Evolutionary conservation across 1,140 invertebrate genomes (phyloP).

Genomic region (Papilio dardanus): DNA sequence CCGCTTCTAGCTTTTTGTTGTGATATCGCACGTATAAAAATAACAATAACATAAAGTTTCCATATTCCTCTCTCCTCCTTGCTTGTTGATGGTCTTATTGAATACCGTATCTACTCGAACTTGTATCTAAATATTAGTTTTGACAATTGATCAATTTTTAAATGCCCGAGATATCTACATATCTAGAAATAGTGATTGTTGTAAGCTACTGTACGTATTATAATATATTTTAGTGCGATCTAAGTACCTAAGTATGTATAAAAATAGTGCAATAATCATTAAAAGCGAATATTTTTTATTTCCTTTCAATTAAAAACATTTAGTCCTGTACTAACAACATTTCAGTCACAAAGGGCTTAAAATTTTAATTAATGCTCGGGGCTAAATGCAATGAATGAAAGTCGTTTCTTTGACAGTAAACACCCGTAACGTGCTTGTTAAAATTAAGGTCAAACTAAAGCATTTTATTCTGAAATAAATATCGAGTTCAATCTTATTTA

Average conservation of each 20-base stretch:
- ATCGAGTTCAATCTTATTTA: background rate
- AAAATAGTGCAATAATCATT: background rate
- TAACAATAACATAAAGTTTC: background rate
- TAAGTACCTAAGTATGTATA: background rate
- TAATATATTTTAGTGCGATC: too few species aligned
- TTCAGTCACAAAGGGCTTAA: constrained; percentile 34
- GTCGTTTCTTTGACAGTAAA: constrained; percentile 36
- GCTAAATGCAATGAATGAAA: constrained; percentile 38
- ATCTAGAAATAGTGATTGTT: too few species aligned
- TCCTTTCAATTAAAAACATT: constrained; percentile 32
- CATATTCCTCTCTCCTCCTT: too few species aligned
- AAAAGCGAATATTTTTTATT: constrained; percentile 10
- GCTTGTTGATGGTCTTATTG: background rate
- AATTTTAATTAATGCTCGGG: constrained; percentile 38
- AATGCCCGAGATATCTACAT: too few species aligned
- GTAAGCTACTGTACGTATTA: background rate
- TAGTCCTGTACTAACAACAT: constrained; percentile 21
- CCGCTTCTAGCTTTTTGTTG: constrained; percentile 8
- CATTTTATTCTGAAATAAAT: constrained; percentile 26
- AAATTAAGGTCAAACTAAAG: constrained; percentile 35
- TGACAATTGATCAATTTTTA: too few species aligned
- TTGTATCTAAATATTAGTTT: background rate
- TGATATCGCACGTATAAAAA: background rate
- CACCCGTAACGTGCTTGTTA: constrained; percentile 30
- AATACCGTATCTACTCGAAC: background rate